A percentile compares a stretch with the other conserved stretches of the same genome.
Evolutionary conservation across 2,113 vertebrate genomes (phyloP).

Genomic region (Epinephelus fuscoguttatus): DNA sequence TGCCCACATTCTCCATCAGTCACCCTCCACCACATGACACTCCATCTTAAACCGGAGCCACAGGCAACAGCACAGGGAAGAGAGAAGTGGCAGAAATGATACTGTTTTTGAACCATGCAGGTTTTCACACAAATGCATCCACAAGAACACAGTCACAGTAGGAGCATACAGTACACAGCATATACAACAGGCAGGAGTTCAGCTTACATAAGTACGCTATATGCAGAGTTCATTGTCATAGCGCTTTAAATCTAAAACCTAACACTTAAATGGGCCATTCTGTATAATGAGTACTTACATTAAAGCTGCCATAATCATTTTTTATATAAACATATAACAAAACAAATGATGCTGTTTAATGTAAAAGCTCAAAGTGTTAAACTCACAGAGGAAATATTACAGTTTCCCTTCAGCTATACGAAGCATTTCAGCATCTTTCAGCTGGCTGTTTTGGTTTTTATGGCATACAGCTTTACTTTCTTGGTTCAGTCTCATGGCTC

Average conservation of each 20-base stretch:
- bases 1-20: constrained; percentile 79
- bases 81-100: constrained; percentile 44
- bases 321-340: not conserved
- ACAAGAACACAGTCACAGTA: not conserved
- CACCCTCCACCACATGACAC: constrained; percentile 70
- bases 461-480: not conserved
- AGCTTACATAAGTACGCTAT: not conserved
- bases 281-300: not conserved
- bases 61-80: constrained; percentile 44
- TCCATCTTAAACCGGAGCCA: constrained; percentile 62
- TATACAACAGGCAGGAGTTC: not conserved
- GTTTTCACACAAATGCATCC: not conserved
- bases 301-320: not conserved
- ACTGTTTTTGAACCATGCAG: constrained; percentile 25
- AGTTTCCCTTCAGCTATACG: not conserved
- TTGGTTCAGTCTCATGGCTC: not conserved
- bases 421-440: not conserved
- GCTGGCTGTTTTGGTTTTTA: not conserved
- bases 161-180: not conserved
- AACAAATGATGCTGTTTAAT: not conserved
- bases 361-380: not conserved
- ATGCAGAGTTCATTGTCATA: not conserved
- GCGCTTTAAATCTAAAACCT: not conserved
- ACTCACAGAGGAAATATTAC: not conserved
- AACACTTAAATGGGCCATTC: not conserved